phyloP scores from a whole-genome alignment of 2,113 vertebrate species.

The Callocephalon fimbriatum region DNA sequence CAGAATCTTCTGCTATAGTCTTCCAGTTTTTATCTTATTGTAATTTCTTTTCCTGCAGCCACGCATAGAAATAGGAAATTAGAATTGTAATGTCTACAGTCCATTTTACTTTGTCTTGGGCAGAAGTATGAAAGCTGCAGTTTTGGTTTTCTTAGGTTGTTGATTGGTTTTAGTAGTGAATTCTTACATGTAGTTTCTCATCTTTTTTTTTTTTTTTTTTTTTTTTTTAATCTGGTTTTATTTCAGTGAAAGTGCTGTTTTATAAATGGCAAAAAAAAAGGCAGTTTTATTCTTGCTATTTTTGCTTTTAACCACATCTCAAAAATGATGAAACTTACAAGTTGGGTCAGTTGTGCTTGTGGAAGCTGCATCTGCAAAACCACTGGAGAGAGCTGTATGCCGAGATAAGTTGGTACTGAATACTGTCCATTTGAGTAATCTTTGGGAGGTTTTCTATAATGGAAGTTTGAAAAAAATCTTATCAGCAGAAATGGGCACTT shows the following conservation, averaged over 20 bases:
- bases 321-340: background rate
- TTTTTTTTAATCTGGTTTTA: background rate
- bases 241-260: background rate
- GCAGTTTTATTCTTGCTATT: background rate
- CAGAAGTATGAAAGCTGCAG: background rate
- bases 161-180: background rate
- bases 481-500: background rate
- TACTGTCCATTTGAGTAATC: background rate
- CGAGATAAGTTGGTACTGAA: background rate
- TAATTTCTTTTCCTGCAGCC: background rate
- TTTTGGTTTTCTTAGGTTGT: background rate
- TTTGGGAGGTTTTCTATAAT: background rate
- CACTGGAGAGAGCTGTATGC: slow-evolving; percentile 29
- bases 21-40: background rate
- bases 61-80: background rate
- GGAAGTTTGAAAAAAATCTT: background rate
- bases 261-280: background rate
- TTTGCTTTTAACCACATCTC: background rate
- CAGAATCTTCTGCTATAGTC: background rate
- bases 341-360: rapidly evolving
- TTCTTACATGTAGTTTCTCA: background rate
- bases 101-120: background rate
- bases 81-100: background rate
- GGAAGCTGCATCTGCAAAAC: background rate
- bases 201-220: background rate